phyloP scores from a whole-genome alignment of 1,140 invertebrate species.

The Batillaria attramentaria region DNA sequence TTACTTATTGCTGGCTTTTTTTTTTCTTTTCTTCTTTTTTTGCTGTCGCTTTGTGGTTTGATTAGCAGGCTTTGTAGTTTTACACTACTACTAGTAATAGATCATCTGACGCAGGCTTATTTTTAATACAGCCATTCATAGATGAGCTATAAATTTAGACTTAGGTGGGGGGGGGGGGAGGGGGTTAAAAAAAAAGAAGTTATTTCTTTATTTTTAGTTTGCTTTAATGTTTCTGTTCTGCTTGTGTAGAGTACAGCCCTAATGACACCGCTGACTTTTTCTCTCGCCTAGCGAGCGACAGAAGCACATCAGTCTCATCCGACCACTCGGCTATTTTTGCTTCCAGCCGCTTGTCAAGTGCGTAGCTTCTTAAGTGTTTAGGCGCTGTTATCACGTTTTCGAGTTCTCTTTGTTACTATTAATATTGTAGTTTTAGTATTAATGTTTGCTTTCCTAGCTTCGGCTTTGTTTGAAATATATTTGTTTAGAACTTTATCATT shows the following conservation, averaged over 20 bases:
- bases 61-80: background rate
- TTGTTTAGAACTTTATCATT: too few species aligned
- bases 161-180: too few species aligned
- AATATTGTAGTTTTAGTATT: too few species aligned
- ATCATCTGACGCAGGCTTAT: too few species aligned
- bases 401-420: too few species aligned
- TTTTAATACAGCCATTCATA: too few species aligned
- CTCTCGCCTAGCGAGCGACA: conserved; percentile 57
- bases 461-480: too few species aligned
- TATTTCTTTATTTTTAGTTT: background rate
- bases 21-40: background rate
- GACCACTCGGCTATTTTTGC: background rate
- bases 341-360: background rate
- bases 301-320: conserved; percentile 39
- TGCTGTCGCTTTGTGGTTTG: background rate
- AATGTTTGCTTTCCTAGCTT: too few species aligned
- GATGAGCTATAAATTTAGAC: too few species aligned
- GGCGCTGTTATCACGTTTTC: too few species aligned
- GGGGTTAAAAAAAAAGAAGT: background rate
- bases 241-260: conserved; percentile 45
- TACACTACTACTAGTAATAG: too few species aligned
- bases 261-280: conserved; percentile 57
- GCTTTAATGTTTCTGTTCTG: conserved; percentile 24
- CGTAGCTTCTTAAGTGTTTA: too few species aligned
- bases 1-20: background rate